Conservation (phyloP, 2,888 invertebrate species). For the Dasysyrphus albostriatus region DNA sequence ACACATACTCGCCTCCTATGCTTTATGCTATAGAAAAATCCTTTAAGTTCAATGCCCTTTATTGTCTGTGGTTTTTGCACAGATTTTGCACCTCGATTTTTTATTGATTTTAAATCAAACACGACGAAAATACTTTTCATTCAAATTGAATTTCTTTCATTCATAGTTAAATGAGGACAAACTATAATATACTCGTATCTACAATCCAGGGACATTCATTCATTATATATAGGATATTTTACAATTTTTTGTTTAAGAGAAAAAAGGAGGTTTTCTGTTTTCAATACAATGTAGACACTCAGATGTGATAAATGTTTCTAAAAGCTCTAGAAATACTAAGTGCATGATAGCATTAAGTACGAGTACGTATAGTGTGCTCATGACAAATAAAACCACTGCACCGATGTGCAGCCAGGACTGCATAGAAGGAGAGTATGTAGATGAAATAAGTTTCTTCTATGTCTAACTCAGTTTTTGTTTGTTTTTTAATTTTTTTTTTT, state of each 20-base stretch:
- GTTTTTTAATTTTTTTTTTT: not conserved
- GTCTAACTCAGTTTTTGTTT: not conserved
- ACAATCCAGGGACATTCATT: conserved; percentile 6
- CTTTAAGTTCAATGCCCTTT: conserved; percentile 29
- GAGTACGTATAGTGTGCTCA: conserved; percentile 31
- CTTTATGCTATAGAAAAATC: not conserved
- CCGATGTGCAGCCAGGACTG: conserved; percentile 7
- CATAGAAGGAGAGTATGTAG: conserved; percentile 28
- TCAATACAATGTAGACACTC: conserved; percentile 58
- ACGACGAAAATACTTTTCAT: conserved; percentile 1
- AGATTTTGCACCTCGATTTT: not conserved
- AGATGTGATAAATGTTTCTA: conserved; percentile 55
- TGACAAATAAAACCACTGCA: conserved; percentile 56
- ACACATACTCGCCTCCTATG: too few relatives aligned
- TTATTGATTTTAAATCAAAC: conserved; percentile 5
- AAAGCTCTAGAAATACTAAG: conserved; percentile 57
- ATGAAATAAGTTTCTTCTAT: conserved; percentile 32
- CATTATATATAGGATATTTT: conserved; percentile 36
- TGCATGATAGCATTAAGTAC: conserved; percentile 64
- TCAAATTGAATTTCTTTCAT: conserved; percentile 50
- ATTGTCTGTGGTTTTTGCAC: not conserved
- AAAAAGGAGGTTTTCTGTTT: conserved; percentile 27
- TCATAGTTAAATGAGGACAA: conserved; percentile 47
- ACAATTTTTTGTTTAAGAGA: too few relatives aligned
- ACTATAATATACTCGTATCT: not conserved